Conservation (phyloP, 2,888 invertebrate species). For the Eurytoma californica region DNA sequence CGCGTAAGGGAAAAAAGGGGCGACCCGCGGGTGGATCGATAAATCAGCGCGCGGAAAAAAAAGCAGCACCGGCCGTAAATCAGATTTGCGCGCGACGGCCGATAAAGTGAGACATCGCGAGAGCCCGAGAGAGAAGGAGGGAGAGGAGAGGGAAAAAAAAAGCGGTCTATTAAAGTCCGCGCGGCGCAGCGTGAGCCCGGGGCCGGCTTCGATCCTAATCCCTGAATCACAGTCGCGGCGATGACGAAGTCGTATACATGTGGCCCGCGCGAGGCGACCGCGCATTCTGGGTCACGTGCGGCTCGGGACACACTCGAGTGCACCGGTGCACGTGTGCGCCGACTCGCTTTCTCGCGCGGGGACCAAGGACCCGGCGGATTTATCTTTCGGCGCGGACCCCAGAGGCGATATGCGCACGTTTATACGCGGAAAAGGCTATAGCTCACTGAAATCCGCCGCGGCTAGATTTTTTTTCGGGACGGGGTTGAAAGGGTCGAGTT, state of each 20-base stretch:
- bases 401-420: not conserved
- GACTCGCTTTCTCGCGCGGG: not conserved
- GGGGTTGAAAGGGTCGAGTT: no score
- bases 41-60: slow-evolving; percentile 13
- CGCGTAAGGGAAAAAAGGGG: not conserved
- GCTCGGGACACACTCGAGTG: slow-evolving; percentile 20
- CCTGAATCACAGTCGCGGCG: slow-evolving; percentile 60
- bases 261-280: slow-evolving; percentile 48
- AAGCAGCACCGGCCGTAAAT: slow-evolving; percentile 13
- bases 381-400: not conserved
- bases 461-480: no score
- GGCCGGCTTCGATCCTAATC: slow-evolving; percentile 58
- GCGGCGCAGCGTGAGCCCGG: not conserved
- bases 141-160: not conserved
- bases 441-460: no score
- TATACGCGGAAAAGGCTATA: not conserved
- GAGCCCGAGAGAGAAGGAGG: not conserved
- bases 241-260: slow-evolving; percentile 61
- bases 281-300: slow-evolving; percentile 64
- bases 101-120: slow-evolving; percentile 24
- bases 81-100: not conserved
- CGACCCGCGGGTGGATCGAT: slow-evolving; percentile 5
- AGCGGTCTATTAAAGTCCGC: no score
- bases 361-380: not conserved
- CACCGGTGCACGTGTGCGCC: not conserved